A percentile compares a stretch with the other conserved stretches of the same genome.
Conservation (phyloP, 2,888 invertebrate species). For the Ormyrus thymus region DNA sequence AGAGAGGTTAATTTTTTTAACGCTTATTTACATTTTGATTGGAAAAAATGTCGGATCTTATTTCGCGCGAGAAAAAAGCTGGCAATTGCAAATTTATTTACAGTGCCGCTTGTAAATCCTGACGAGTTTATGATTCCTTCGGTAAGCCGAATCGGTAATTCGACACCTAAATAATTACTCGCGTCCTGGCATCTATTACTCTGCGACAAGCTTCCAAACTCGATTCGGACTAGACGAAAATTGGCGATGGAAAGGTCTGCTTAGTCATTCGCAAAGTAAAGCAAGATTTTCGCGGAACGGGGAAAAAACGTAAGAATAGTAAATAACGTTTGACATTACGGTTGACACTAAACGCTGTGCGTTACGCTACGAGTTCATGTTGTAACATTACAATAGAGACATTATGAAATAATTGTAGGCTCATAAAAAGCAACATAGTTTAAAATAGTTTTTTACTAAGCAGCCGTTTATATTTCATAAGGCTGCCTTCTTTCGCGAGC, state of each 20-base stretch:
- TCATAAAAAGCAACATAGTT: slow-evolving; percentile 31
- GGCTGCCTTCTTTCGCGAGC: neutral
- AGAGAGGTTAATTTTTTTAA: slow-evolving; percentile 31
- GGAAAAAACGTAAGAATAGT: neutral
- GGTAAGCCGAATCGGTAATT: neutral
- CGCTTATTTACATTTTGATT: slow-evolving; percentile 40
- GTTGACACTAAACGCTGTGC: slow-evolving; percentile 10
- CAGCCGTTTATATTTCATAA: slow-evolving; percentile 21
- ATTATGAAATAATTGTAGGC: slow-evolving; percentile 45
- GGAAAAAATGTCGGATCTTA: slow-evolving; percentile 22
- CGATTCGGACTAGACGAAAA: too few relatives aligned
- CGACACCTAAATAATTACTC: neutral
- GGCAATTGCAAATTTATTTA: slow-evolving; percentile 25
- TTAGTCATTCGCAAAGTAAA: too few relatives aligned
- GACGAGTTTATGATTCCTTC: neutral
- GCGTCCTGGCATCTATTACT: too few relatives aligned
- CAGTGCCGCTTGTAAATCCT: slow-evolving; percentile 1
- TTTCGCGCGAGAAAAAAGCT: slow-evolving; percentile 14
- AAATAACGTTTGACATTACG: slow-evolving; percentile 15
- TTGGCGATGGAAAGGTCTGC: too few relatives aligned
- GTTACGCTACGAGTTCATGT: slow-evolving; percentile 26
- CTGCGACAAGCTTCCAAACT: too few relatives aligned
- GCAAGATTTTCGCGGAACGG: neutral
- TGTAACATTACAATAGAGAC: slow-evolving; percentile 39
- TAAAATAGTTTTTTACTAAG: neutral